phyloP scores from a whole-genome alignment of 37 sponge, comb jelly and placozoan genomes.

The Petrosia ficiformis region DNA sequence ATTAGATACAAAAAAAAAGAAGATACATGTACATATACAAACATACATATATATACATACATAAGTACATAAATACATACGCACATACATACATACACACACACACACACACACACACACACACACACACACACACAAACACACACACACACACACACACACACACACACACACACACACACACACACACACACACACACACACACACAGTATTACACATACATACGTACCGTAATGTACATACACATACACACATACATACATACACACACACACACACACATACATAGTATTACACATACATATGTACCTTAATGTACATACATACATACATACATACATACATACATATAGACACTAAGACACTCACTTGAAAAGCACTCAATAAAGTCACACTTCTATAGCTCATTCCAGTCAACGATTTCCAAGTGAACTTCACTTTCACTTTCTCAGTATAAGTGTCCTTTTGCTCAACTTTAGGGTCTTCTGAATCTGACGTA shows the following conservation, averaged over 20 bases:
- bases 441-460: too few relatives aligned
- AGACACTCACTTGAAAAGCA: conserved; percentile 59
- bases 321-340: neutral
- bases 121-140: conserved; percentile 20
- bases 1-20: neutral
- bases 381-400: conserved; percentile 50
- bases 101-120: too few relatives aligned
- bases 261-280: neutral
- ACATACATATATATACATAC: neutral
- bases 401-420: conserved; percentile 24
- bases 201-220: too few relatives aligned
- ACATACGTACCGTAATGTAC: too few relatives aligned
- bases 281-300: neutral
- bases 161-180: neutral
- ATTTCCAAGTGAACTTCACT: conserved; percentile 60
- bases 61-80: neutral
- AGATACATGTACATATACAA: neutral
- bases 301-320: neutral
- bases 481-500: too few relatives aligned
- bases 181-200: neutral
- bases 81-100: neutral
- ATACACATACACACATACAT: too few relatives aligned
- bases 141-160: neutral
- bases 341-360: too few relatives aligned
- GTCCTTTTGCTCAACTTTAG: too few relatives aligned